Evolutionary conservation across 2,888 invertebrate species (phyloP).

Genomic region (Rotaria macrura): DNA sequence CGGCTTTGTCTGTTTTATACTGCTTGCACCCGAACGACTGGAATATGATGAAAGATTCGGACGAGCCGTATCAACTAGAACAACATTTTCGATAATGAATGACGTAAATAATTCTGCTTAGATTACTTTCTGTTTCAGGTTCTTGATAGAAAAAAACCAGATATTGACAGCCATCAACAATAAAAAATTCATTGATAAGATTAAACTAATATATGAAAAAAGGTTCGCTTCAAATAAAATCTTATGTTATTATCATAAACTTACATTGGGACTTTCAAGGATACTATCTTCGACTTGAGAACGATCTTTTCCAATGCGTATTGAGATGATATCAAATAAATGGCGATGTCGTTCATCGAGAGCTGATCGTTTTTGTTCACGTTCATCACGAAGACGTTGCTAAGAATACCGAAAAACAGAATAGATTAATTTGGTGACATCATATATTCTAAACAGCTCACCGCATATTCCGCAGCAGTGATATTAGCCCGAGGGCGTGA

Average conservation of each 20-base stretch:
- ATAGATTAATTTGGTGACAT: neutral
- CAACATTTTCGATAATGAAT: no score
- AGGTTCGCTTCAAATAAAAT: neutral
- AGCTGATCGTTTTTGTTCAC: conserved; percentile 46
- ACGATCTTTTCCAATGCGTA: conserved; percentile 45
- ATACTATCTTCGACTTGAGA: conserved; percentile 48
- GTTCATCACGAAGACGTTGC: conserved; percentile 40
- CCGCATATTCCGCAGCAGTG: neutral
- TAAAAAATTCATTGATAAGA: conserved; percentile 45
- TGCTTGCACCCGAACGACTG: neutral
- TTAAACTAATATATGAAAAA: neutral
- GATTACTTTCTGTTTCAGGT: conserved; percentile 41
- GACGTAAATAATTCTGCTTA: neutral
- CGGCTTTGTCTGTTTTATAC: conserved; percentile 39
- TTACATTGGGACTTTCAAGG: conserved; percentile 48
- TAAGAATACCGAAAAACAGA: neutral
- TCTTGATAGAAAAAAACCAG: conserved; percentile 47
- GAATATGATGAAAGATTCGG: neutral
- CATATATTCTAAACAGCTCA: neutral
- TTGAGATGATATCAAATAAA: conserved; percentile 47
- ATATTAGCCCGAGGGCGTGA: neutral
- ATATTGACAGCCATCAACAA: conserved; percentile 42
- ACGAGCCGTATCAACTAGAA: neutral
- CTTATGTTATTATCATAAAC: neutral
- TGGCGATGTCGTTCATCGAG: conserved; percentile 48